phyloP scores from a whole-genome alignment of 2,797 vertebrate species.

The Microchirus variegatus region DNA sequence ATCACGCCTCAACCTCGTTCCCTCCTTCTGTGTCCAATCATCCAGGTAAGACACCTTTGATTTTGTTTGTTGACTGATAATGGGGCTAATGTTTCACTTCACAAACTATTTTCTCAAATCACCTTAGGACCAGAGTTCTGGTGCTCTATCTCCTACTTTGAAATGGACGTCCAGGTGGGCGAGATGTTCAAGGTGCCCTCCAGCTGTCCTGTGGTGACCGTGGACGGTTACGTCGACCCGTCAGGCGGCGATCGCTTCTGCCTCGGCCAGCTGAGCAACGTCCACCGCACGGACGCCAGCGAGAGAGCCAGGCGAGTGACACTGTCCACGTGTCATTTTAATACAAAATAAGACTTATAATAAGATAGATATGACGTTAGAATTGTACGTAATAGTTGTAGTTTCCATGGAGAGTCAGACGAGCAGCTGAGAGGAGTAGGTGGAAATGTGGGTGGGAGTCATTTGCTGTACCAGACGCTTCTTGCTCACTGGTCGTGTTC shows the following conservation, averaged over 20 bases:
- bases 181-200: slow-evolving; percentile 85
- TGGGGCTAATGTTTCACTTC: too few relatives aligned
- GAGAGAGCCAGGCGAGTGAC: slow-evolving; percentile 77
- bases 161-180: slow-evolving; percentile 85
- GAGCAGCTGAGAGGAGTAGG: too few relatives aligned
- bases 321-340: background rate
- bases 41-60: slow-evolving; percentile 65
- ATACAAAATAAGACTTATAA: background rate
- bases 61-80: background rate
- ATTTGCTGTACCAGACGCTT: too few relatives aligned
- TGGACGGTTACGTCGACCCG: slow-evolving; percentile 83
- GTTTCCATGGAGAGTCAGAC: too few relatives aligned
- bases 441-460: too few relatives aligned
- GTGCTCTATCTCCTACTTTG: slow-evolving; percentile 85
- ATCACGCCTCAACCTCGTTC: slow-evolving; percentile 76
- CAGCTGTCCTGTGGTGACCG: slow-evolving; percentile 81
- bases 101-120: too few relatives aligned
- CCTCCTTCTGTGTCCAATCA: slow-evolving; percentile 83
- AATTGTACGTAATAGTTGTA: too few relatives aligned
- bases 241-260: slow-evolving; percentile 84
- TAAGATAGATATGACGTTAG: too few relatives aligned
- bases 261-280: slow-evolving; percentile 84
- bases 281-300: slow-evolving; percentile 82
- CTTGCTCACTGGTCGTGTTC: too few relatives aligned
- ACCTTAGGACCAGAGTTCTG: slow-evolving; percentile 83